Evolutionary conservation across 2,797 vertebrate genomes (phyloP).

Genomic region (Cirrhinus molitorella): DNA sequence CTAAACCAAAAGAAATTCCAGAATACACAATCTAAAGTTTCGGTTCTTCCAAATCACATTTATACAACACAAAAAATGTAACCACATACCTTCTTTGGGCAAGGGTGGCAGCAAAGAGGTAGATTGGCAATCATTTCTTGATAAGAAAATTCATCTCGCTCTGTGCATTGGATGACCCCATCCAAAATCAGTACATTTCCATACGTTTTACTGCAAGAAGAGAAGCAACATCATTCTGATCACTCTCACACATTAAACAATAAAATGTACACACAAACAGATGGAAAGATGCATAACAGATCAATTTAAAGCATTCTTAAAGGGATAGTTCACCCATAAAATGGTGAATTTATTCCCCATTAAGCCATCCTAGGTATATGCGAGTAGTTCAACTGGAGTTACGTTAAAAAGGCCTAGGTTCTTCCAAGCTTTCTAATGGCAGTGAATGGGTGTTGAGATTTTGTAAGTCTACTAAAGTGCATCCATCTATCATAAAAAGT

Average conservation of each 20-base stretch:
- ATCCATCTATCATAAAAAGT: too few species aligned
- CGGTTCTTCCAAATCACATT: background rate
- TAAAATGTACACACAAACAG: background rate
- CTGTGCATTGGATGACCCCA: conserved; percentile 98
- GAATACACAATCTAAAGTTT: background rate
- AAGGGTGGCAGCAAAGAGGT: conserved; percentile 91
- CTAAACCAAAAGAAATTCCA: background rate
- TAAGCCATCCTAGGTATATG: too few species aligned
- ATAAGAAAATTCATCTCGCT: conserved; percentile 97
- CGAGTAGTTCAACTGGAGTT: too few species aligned
- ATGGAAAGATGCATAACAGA: background rate
- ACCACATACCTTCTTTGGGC: conserved; percentile 88
- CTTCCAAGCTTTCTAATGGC: too few species aligned
- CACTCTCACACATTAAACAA: background rate
- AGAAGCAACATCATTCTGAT: background rate
- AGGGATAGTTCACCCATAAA: too few species aligned
- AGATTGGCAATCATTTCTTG: conserved; percentile 99
- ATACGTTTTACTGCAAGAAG: conserved; percentile 89
- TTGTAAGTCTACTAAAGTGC: too few species aligned
- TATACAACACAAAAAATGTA: background rate
- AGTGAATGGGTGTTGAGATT: too few species aligned
- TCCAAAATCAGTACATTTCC: conserved; percentile 96
- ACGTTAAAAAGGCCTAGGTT: too few species aligned
- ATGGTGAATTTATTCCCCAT: too few species aligned
- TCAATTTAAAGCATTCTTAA: background rate